Percentiles rank a stretch among this genome's conserved stretches.
These are phyloP conservation scores for Crotalus tigris DNA, from an alignment of 2,113 vertebrate species.

Conservation along the genomic window DNA sequence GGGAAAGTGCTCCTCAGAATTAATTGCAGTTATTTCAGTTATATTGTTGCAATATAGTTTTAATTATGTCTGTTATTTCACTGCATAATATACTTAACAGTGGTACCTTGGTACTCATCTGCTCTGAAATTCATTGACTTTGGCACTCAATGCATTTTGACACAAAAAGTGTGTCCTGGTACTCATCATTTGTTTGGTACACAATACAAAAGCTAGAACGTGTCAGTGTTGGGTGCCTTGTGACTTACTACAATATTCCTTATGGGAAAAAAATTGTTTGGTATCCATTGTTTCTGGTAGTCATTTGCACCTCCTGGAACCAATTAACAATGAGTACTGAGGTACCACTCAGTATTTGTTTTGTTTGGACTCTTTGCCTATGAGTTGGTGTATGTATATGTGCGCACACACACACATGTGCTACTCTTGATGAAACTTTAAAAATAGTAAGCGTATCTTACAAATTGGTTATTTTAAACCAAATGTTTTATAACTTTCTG, in stretches of 20 bases:
- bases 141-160: too few relatives aligned
- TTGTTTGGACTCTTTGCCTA: neutral
- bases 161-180: too few relatives aligned
- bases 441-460: neutral
- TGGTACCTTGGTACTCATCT: too few relatives aligned
- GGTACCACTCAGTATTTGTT: neutral
- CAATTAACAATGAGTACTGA: too few relatives aligned
- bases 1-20: neutral
- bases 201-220: too few relatives aligned
- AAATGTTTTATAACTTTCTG: neutral
- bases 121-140: too few relatives aligned
- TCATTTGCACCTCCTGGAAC: too few relatives aligned
- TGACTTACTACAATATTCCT: too few relatives aligned
- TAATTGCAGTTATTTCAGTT: neutral
- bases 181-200: too few relatives aligned
- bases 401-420: neutral
- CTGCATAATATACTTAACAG: neutral
- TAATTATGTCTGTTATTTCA: neutral
- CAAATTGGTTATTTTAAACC: neutral
- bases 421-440: neutral
- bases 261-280: too few relatives aligned
- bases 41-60: neutral
- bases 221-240: too few relatives aligned
- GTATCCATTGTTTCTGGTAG: too few relatives aligned
- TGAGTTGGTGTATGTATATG: neutral